Evolutionary conservation across 2,888 invertebrate species (phyloP).

Genomic region (Noctuana brunneofusca): DNA sequence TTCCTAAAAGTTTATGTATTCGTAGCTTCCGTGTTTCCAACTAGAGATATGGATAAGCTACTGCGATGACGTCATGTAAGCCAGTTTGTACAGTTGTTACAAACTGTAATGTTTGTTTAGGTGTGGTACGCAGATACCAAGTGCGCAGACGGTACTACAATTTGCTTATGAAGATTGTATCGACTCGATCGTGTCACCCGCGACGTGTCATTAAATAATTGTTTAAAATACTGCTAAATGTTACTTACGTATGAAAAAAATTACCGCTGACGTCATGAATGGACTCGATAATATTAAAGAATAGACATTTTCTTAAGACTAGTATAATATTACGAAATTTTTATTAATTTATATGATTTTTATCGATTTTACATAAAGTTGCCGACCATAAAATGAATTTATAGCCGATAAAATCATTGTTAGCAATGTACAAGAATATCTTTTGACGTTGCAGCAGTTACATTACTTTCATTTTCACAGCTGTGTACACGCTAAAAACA

Average conservation of each 20-base stretch:
- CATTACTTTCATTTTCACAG: conserved; percentile 3
- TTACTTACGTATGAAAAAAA: neutral
- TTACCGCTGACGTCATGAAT: neutral
- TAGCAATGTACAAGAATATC: conserved; percentile 2
- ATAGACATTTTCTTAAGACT: too few relatives aligned
- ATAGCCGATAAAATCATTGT: neutral
- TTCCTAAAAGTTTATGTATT: neutral
- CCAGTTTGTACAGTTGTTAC: conserved; percentile 54
- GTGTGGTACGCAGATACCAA: conserved; percentile 37
- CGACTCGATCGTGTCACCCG: neutral
- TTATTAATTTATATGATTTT: neutral
- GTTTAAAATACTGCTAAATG: neutral
- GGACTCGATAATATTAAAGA: neutral
- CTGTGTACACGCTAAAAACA: neutral
- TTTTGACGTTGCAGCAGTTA: conserved; percentile 7
- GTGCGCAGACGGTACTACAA: neutral
- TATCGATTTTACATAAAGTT: neutral
- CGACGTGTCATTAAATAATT: neutral
- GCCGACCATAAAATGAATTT: neutral
- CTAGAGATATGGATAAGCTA: neutral
- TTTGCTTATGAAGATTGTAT: neutral
- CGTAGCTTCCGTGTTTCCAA: neutral
- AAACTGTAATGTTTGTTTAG: conserved; percentile 48
- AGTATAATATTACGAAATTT: neutral
- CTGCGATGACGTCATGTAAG: conserved; percentile 41